Evolutionary conservation across 2,888 invertebrate species (phyloP).

Genomic region (Oxycera nigricornis): DNA sequence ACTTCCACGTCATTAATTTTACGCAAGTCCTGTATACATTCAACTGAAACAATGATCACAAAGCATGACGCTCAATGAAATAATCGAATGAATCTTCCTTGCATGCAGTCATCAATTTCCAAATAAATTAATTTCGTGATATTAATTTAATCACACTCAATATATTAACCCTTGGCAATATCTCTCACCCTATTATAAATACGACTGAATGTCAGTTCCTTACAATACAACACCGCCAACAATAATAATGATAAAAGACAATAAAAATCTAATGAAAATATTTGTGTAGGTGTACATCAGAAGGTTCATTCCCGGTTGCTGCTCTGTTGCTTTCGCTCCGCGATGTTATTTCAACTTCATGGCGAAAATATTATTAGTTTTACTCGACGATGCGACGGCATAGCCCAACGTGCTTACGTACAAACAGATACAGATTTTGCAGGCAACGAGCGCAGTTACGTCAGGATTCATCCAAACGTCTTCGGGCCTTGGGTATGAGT

Average conservation of each 20-base stretch:
- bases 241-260: constrained; percentile 38
- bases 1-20: too few species aligned
- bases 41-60: too few species aligned
- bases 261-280: constrained; percentile 36
- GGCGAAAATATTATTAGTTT: constrained; percentile 45
- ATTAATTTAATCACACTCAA: not conserved
- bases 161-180: constrained; percentile 14
- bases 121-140: constrained; percentile 2
- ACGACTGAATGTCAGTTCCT: constrained; percentile 16
- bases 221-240: constrained; percentile 17
- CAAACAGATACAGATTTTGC: constrained; percentile 13
- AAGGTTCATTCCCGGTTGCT: constrained; percentile 34
- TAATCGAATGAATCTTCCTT: too few species aligned
- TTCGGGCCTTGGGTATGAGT: constrained; percentile 14
- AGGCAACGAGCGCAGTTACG: not conserved
- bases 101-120: too few species aligned
- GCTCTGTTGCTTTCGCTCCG: constrained; percentile 40
- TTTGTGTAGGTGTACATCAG: constrained; percentile 38
- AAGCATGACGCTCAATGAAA: too few species aligned
- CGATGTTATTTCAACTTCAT: constrained; percentile 46
- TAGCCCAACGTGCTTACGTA: constrained; percentile 22
- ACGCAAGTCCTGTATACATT: too few species aligned
- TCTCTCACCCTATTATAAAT: not conserved
- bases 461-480: constrained; percentile 14
- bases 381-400: constrained; percentile 39